phyloP scores from a whole-genome alignment of 2,888 invertebrate genomes.

The Calameuta filiformis region DNA sequence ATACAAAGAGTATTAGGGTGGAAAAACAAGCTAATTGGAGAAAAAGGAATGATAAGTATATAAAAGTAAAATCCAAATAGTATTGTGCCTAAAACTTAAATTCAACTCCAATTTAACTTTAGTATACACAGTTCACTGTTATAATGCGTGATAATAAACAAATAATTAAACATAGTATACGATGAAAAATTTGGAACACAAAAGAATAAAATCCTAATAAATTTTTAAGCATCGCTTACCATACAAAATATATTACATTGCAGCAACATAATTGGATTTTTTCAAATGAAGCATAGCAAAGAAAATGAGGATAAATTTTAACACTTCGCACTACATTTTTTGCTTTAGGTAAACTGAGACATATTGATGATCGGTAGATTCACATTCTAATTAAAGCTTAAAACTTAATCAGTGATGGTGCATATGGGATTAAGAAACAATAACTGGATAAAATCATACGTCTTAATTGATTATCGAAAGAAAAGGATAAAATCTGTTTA shows the following conservation, averaged over 20 bases:
- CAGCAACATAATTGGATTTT: background rate
- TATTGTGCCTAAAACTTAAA: background rate
- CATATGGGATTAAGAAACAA: background rate
- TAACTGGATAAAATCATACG: background rate
- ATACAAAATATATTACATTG: background rate
- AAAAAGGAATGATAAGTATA: background rate
- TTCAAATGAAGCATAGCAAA: background rate
- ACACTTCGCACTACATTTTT: background rate
- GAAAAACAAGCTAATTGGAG: background rate
- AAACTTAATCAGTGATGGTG: background rate
- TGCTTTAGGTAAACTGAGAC: background rate
- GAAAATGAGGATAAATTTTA: background rate
- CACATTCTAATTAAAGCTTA: background rate
- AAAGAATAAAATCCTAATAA: background rate
- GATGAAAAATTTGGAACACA: background rate
- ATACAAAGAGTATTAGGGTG: background rate
- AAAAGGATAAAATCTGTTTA: background rate
- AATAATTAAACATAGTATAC: background rate
- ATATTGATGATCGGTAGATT: background rate
- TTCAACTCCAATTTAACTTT: background rate
- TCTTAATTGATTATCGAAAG: background rate
- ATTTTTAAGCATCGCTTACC: background rate
- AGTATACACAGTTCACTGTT: background rate
- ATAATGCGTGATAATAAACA: background rate
- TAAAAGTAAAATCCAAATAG: background rate